Base-by-base conservation (phyloP, 2,888 invertebrate species). In the Eupithecia abbreviata region DNA sequence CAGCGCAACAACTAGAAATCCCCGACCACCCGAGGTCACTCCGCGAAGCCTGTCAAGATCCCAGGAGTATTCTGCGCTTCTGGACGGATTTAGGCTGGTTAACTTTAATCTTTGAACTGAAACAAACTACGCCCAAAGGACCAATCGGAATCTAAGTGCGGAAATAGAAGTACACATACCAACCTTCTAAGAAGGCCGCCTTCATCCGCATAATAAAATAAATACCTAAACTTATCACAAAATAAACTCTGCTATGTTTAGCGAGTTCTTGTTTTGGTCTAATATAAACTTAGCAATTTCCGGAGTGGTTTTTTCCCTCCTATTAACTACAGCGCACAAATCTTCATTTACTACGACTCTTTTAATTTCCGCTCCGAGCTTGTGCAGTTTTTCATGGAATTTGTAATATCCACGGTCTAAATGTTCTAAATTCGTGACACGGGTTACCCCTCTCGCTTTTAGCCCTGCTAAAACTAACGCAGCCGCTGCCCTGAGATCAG, bases 381-480 rank as follows among this genome's bases (percentile, higher is more conserved):
- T 45, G 15, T n/a, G 13, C 13, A 76, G 43, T 49, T 81, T 81
- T 55, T 74, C 75, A 49, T 79, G 77, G 13, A 81, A 79, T 9
- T 76, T 75, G n/a, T 71, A 72, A 45, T 81, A 81, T 1, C 81
- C 81, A 0, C 81, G 69, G 30, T 81, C 81, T 12, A 81, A n/a
- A 42, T 76, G 74, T 42, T 77, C 51, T 41, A 81, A 62, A 15
- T 78, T 75, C 0, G 65, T 12, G 0, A 81, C 79, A 1, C 58
- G 7, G 1, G 81, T 81, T 4, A 77, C 47, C 0, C 81, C 80
- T 2, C 73, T 55, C 0, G 81, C 79, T 30, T 55, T 55, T 4
- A 80, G 73, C 2, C 80, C 81, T 6, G 75, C 67, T 6, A 81
- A 18, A 6, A 81, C 47, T 41, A 81, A 67, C 0, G 80, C 80